Conservation (phyloP, 2,113 vertebrate species). For the Morone saxatilis region DNA sequence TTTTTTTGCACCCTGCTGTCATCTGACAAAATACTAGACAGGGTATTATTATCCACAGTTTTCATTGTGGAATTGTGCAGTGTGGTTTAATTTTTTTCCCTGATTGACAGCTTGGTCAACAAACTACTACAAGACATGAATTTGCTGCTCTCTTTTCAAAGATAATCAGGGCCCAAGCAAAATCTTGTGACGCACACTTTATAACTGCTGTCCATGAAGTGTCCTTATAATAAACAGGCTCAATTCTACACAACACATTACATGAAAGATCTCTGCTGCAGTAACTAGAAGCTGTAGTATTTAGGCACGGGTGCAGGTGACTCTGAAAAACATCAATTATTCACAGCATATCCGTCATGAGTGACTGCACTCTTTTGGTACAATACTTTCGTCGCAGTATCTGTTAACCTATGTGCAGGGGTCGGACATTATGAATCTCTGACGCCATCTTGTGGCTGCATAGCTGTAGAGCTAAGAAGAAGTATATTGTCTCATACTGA, state of each 20-base stretch:
- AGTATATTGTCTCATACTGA: neutral
- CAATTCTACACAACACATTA: neutral
- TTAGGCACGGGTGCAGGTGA: slow-evolving; percentile 53
- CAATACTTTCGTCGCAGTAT: slow-evolving; percentile 49
- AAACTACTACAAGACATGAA: slow-evolving; percentile 2
- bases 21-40: slow-evolving; percentile 25
- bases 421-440: neutral
- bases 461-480: neutral
- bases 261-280: slow-evolving; percentile 9
- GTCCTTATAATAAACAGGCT: neutral
- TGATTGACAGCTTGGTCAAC: slow-evolving; percentile 32
- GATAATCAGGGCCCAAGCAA: neutral
- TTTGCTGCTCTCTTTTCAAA: neutral
- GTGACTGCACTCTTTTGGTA: slow-evolving; percentile 54
- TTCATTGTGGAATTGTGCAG: slow-evolving; percentile 4
- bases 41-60: slow-evolving; percentile 42
- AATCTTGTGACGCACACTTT: neutral
- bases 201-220: neutral
- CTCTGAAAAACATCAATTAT: slow-evolving; percentile 75
- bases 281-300: slow-evolving; percentile 40
- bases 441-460: slow-evolving; percentile 65
- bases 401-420: slow-evolving; percentile 27
- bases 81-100: slow-evolving; percentile 33
- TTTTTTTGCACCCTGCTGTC: slow-evolving; percentile 33
- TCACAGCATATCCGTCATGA: slow-evolving; percentile 72